Conservation (phyloP, 2,888 invertebrate genomes). For the Epistrophella euchroma region DNA sequence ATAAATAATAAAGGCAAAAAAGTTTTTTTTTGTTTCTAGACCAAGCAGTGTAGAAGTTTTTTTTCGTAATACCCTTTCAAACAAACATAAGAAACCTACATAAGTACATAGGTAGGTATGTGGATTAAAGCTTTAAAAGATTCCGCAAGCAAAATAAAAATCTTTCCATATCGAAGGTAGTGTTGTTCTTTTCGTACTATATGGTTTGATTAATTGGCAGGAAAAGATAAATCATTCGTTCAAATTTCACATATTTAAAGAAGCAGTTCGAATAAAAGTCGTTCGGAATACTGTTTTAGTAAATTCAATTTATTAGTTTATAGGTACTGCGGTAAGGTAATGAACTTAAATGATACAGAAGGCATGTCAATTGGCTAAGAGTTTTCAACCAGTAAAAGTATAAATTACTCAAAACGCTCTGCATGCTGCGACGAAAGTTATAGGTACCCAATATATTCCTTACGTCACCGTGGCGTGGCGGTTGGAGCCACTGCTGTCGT, state of each 20-base stretch:
- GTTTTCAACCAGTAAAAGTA: too few relatives aligned
- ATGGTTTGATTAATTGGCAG: neutral
- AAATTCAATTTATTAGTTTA: too few relatives aligned
- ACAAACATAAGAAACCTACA: neutral
- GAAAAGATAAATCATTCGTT: neutral
- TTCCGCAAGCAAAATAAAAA: neutral
- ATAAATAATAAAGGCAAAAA: constrained; percentile 3
- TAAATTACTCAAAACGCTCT: too few relatives aligned
- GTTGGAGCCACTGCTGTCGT: too few relatives aligned
- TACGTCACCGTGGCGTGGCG: too few relatives aligned
- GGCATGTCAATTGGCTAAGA: too few relatives aligned
- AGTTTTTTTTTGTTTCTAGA: neutral
- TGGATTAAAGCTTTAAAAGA: neutral
- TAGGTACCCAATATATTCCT: too few relatives aligned
- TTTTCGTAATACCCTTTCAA: neutral
- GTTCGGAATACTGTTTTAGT: neutral
- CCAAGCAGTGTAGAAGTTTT: neutral
- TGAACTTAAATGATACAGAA: too few relatives aligned
- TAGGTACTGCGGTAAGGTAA: too few relatives aligned
- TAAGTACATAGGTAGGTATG: neutral
- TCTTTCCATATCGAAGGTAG: neutral
- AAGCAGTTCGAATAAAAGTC: neutral
- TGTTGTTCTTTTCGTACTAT: neutral
- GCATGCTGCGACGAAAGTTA: too few relatives aligned
- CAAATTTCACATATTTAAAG: neutral